Evolutionary conservation across 2,113 vertebrate species (phyloP).

Genomic region (Daphoenositta chrysoptera): DNA sequence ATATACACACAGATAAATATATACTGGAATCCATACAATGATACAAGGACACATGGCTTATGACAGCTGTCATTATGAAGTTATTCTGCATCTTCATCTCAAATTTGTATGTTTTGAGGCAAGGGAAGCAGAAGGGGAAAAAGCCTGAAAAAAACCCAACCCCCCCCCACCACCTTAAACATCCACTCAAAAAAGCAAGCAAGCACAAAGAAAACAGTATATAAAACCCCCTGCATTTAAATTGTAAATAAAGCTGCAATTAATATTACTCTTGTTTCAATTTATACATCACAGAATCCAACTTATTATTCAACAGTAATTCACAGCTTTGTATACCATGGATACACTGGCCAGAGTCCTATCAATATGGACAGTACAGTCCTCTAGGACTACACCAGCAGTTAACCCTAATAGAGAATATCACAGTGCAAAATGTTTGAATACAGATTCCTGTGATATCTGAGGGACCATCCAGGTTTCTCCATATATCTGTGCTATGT

Average conservation of each 20-base stretch:
- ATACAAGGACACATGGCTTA: not conserved
- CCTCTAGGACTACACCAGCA: not conserved
- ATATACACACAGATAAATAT: not conserved
- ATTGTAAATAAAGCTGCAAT: not conserved
- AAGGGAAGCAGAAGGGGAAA: not conserved
- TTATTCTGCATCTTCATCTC: not conserved
- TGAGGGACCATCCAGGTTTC: not conserved
- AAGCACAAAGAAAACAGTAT: not conserved
- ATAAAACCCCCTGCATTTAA: not conserved
- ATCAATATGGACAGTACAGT: not conserved
- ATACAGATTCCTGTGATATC: not conserved
- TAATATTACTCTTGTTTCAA: not conserved
- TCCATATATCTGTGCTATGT: not conserved
- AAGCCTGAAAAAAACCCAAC: not conserved
- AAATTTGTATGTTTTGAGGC: not conserved
- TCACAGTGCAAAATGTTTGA: not conserved
- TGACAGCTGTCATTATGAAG: not conserved
- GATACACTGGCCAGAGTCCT: not conserved
- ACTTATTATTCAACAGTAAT: not conserved
- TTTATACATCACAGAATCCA: not conserved
- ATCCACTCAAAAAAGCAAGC: not conserved
- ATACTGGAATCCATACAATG: not conserved
- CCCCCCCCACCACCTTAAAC: rapidly evolving
- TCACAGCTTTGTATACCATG: not conserved
- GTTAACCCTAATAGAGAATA: not conserved